Evolutionary conservation across 2,113 vertebrate species (phyloP), one percentile per base, ranked within the genome.

Genomic region (Pangasianodon gigas): DNA sequence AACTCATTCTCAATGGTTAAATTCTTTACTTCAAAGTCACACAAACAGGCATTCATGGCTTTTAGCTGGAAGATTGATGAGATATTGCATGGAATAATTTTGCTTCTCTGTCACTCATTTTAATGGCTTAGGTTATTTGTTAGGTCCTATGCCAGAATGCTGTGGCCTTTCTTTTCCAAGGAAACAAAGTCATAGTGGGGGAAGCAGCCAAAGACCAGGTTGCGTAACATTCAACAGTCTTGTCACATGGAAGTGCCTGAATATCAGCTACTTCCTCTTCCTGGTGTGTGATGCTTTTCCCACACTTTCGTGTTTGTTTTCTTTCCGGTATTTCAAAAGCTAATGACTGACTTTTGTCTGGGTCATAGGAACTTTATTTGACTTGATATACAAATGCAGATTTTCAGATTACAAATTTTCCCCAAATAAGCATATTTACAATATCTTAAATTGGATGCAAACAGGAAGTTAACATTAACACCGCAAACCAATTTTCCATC

Each of bases 221-320:
- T 60, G 21, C 8, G 56, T 85, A 60, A 71, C 69, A 52, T 79
- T 85, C 44, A 83, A 58, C 54, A 69, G 62, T 52, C 81, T 75
- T 58, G 69, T 87, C 51, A n/a, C 37, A 52, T 90, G 91, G 91
- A 91, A 92, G 62, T 89, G 88, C 80, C 84, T 84, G 54, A 84
- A 79, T 89, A 88, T 91, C 58, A 90, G 91, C 85, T 88, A 82
- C 77, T 92, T 92, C 93, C 93, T 90, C 89, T 91, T 92, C 89
- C 84, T 37, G 32, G 16, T 58, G 58, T n/a, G 37, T 54, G 87
- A 90, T 75, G 86, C 51, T 90, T 91, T 92, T 91, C 90, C 89
- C 92, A 91, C 88, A 87, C 77, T 82, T 85, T 44, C n/a, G 21
- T 85, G 85, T 89, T 92, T 92, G 89, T 90, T 89, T 86, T 85